Conservation (phyloP, 2,888 invertebrate genomes). For the Ganaspis brasiliensis region DNA sequence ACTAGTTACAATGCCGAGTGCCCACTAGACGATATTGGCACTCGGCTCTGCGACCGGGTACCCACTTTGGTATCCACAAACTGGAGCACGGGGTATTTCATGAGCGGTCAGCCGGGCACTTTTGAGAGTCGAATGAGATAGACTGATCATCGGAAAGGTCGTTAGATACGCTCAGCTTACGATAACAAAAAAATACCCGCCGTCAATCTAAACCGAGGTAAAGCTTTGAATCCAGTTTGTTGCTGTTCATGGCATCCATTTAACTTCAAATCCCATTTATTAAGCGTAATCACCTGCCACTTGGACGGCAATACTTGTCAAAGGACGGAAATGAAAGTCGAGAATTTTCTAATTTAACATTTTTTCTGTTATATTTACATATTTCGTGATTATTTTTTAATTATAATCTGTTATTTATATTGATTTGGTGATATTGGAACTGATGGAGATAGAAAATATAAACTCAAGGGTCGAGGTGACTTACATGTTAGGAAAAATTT, state of each 20-base stretch:
- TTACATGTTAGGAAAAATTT: too few species aligned
- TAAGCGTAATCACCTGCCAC: too few species aligned
- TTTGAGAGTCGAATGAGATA: slow-evolving; percentile 23
- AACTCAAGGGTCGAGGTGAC: too few species aligned
- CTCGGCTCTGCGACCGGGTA: slow-evolving; percentile 16
- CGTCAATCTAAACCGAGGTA: slow-evolving; percentile 7
- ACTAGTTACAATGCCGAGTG: slow-evolving; percentile 38
- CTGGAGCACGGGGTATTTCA: slow-evolving; percentile 14
- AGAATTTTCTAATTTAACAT: neutral
- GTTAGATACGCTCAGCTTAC: slow-evolving; percentile 16
- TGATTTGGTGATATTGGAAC: too few species aligned
- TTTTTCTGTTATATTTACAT: too few species aligned
- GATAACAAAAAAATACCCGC: slow-evolving; percentile 6
- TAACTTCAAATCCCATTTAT: neutral
- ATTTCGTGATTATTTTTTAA: too few species aligned
- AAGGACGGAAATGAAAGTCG: neutral
- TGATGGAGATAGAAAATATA: too few species aligned
- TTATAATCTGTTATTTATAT: too few species aligned
- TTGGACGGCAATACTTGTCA: too few species aligned
- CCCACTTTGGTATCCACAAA: slow-evolving; percentile 23
- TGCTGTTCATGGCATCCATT: neutral
- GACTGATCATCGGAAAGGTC: slow-evolving; percentile 27
- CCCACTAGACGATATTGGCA: slow-evolving; percentile 41
- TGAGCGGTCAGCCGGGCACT: slow-evolving; percentile 20
- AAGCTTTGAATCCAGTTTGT: slow-evolving; percentile 1